Base-by-base conservation (phyloP, 1,140 invertebrate species). In the Cydia strobilella region DNA sequence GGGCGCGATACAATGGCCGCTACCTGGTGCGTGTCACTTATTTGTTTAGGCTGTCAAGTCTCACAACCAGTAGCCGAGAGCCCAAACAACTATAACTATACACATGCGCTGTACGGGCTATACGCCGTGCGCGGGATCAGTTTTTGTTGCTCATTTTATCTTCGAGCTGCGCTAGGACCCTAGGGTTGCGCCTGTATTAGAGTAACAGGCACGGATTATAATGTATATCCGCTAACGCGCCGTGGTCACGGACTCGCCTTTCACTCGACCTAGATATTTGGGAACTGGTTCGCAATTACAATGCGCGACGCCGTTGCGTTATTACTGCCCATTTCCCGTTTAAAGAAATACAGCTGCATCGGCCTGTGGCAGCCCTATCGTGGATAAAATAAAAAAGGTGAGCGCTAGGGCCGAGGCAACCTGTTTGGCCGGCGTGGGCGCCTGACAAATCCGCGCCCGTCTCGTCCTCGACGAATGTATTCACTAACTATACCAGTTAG, bases 191-290 rank as follows among this genome's bases (percentile, higher is more conserved):
- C 73, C 42, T 20, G 27, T 45, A 20, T 25, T 45, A 66, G 65
- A 74, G 76, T 77, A n/a, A 35, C 75, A 76, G 74, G 71, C 76
- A 76, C 76, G 72, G 54, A 39, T 65, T 27, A 65, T 15, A 65
- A 65, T 31, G 27, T 72, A 79, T 82, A 82, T 88, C 79, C 85
- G 84, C 82, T 69, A 82, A 79, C 82, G 76, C 74, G 83, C 77
- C 89, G 87, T 86, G 87, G 84, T 88, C 86, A 86, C 82, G 80
- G 27, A 78, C 77, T 84, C 84, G 90, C 90, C 90, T 91, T 92
- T 92, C 90, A 90, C 90, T 91, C 86, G 89, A 86, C 90, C 89
- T 86, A 90, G 85, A 90, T 92, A 87, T 90, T 92, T 91, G 69
- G 89, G 88, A 91, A 91, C 90, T 89, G 86, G 88, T 90, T 89